Conservation (phyloP, 2,797 vertebrate genomes). For the Saxicola maurus region DNA sequence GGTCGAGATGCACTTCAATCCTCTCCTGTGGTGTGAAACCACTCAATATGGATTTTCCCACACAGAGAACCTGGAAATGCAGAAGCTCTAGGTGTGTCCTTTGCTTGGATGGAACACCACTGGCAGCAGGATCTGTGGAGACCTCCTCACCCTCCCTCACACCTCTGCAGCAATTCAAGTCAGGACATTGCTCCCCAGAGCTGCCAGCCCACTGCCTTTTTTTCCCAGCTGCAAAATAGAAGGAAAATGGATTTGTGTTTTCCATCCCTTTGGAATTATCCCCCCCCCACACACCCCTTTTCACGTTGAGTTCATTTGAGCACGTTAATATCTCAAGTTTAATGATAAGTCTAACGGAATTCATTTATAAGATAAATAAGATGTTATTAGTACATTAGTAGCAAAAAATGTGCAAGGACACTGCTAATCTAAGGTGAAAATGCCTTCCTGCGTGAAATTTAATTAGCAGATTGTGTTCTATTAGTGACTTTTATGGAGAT, state of each 20-base stretch:
- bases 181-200: neutral
- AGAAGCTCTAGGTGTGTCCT: neutral
- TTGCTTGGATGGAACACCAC: neutral
- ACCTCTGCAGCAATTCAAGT: neutral
- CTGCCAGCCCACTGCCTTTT: neutral
- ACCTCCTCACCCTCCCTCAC: neutral
- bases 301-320: constrained; percentile 47
- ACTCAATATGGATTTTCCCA: rapidly evolving
- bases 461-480: constrained; percentile 79
- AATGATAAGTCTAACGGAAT: constrained; percentile 70
- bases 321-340: constrained; percentile 70
- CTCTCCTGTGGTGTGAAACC: neutral
- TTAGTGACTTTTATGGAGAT: constrained; percentile 70
- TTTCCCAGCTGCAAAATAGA: neutral
- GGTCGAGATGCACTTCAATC: rapidly evolving
- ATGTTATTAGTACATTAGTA: constrained; percentile 70
- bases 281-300: neutral
- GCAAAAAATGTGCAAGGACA: constrained; percentile 73
- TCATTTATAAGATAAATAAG: constrained; percentile 77
- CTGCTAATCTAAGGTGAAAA: constrained; percentile 74
- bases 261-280: constrained; percentile 53
- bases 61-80: neutral
- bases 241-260: neutral
- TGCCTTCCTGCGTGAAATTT: constrained; percentile 73
- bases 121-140: neutral